These are phyloP conservation scores for Paralichthys olivaceus DNA, from an alignment of 2,113 vertebrate species.

Conservation along the genomic window DNA sequence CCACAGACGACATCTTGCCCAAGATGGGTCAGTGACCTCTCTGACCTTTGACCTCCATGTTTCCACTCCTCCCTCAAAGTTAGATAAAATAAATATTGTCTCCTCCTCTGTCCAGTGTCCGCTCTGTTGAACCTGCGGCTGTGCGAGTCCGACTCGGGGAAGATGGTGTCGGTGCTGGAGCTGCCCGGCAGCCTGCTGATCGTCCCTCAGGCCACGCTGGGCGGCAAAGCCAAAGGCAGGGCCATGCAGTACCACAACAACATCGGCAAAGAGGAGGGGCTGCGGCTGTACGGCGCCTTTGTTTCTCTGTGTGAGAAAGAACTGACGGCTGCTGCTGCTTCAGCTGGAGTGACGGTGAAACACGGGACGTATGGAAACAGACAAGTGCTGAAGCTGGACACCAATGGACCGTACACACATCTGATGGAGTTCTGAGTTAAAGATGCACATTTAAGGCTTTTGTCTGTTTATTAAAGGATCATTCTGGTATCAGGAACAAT, in stretches of 20 bases:
- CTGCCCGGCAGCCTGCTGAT: conserved; percentile 90
- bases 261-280: conserved; percentile 89
- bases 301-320: conserved; percentile 88
- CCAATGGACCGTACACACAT: conserved; percentile 95
- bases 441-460: not conserved
- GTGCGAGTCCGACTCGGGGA: conserved; percentile 88
- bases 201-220: conserved; percentile 94
- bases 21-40: conserved; percentile 88
- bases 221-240: conserved; percentile 88
- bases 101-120: conserved; percentile 72
- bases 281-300: conserved; percentile 87
- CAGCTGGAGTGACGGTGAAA: conserved; percentile 75
- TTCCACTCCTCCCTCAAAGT: not conserved
- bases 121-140: conserved; percentile 89
- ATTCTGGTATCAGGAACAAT: not conserved
- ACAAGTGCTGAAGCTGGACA: conserved; percentile 92
- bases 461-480: not conserved
- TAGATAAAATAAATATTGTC: not conserved
- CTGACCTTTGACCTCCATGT: not conserved
- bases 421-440: conserved; percentile 89
- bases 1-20: conserved; percentile 87
- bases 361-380: conserved; percentile 94
- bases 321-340: conserved; percentile 61
- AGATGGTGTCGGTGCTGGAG: conserved; percentile 87
- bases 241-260: conserved; percentile 95